Conservation (phyloP, 1,140 invertebrate species). For the Metaphire vulgaris region DNA sequence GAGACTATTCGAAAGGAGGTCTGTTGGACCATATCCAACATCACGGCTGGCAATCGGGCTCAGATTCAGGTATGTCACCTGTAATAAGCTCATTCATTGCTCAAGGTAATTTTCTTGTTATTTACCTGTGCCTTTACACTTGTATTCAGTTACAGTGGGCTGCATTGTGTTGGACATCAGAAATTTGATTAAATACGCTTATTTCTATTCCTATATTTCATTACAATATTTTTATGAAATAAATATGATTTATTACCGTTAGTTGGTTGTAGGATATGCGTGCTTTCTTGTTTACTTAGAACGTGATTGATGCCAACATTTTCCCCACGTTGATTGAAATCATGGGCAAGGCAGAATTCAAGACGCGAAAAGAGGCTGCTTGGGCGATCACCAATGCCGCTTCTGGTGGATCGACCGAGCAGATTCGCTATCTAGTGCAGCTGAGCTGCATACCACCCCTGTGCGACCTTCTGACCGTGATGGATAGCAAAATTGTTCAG, state of each 20-base stretch:
- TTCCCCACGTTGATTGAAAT: conserved; percentile 87
- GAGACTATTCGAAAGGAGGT: conserved; percentile 91
- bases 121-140: too few relatives aligned
- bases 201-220: too few relatives aligned
- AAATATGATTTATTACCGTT: neutral
- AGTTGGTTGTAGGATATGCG: neutral
- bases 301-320: conserved; percentile 90
- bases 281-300: conserved; percentile 60
- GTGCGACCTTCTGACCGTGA: conserved; percentile 85
- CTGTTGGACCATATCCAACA: conserved; percentile 97
- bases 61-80: conserved; percentile 69
- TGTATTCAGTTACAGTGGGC: too few relatives aligned
- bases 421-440: conserved; percentile 67
- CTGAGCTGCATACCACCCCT: conserved; percentile 83
- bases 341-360: conserved; percentile 84
- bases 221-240: too few relatives aligned
- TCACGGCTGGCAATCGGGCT: conserved; percentile 87
- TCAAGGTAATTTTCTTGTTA: too few relatives aligned
- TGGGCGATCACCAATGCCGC: conserved; percentile 98
- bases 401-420: conserved; percentile 84
- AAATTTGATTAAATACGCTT: too few relatives aligned
- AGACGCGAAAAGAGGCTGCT: conserved; percentile 92
- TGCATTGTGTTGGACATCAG: too few relatives aligned
- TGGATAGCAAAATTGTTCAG: conserved; percentile 94
- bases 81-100: neutral